Evolutionary conservation across 2,888 invertebrate genomes (phyloP), one percentile per base, ranked within the genome.

Genomic region (Fabriciana adippe): DNA sequence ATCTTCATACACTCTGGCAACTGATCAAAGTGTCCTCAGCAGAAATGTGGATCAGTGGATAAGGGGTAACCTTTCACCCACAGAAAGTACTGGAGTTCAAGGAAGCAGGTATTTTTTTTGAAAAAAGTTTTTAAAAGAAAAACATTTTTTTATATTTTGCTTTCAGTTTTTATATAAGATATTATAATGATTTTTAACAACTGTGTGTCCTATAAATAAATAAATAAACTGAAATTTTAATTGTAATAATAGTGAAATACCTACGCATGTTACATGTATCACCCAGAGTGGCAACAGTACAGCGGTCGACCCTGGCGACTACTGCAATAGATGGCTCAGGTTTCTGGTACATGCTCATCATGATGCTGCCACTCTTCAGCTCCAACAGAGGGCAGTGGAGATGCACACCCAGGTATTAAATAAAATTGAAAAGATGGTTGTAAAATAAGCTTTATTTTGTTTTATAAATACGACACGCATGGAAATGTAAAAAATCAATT

Each of bases 321-420:
- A 11, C 51, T 2, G n/a, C 67, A 8, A 8, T 55, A 1, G 50
- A 76, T 2, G 48, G 74, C 1, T 69, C 72, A 0, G 79, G 82
- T 2, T 26, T 85, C 16, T 86, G 86, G 86, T 87, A 85, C 72
- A 15, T 84, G 13, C 67, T 88, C 8, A 87, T 89, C 2, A 68
- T 88, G 76, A 60, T 87, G 6, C 76, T 89, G 59, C 89, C 90
- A 0, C 71, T 89, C 53, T 73, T 87, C 73, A 85, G 77, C 67
- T 14, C 74, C 8, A 75, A 75, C 41, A 77, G 70, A 57, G n/a
- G 73, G 1, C 71, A 72, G 1, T 86, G 86, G 86, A 74, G 81
- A 21, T 85, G 84, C 66, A 80, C 83, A 0, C 83, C 84, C 1
- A 86, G 85, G 89, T 89, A 77, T 66, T 13, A 18, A 51, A 26